Percentiles rank a stretch among this genome's conserved stretches.
Evolutionary conservation across 2,888 invertebrate species (phyloP).

Genomic region (Saturnia pavonia): DNA sequence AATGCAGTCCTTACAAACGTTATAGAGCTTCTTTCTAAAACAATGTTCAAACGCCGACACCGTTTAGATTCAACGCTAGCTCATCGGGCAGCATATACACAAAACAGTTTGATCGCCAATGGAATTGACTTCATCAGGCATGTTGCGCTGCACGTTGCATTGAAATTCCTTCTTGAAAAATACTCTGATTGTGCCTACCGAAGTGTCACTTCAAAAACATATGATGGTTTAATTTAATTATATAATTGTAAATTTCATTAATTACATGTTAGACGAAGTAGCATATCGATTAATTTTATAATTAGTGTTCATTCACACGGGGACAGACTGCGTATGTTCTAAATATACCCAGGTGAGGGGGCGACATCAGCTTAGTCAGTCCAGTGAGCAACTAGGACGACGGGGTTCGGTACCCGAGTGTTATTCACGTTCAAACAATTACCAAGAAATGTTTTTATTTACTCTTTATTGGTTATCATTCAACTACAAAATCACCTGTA

Average conservation of each 20-base stretch:
- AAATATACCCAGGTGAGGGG: slow-evolving; percentile 20
- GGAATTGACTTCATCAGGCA: neutral
- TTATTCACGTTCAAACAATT: slow-evolving; percentile 12
- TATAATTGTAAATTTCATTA: slow-evolving; percentile 1
- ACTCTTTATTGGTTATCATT: neutral
- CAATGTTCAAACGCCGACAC: no score
- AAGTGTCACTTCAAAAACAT: neutral
- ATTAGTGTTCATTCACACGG: slow-evolving; percentile 19
- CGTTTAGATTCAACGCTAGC: no score
- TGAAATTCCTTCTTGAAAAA: neutral
- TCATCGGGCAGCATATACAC: no score
- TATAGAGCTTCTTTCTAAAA: no score
- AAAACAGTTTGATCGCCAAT: no score
- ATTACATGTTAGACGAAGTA: slow-evolving; percentile 13
- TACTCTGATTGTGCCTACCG: neutral
- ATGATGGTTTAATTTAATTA: neutral
- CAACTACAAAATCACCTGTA: neutral
- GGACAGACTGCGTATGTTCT: slow-evolving; percentile 21
- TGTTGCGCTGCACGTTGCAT: neutral
- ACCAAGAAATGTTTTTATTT: neutral
- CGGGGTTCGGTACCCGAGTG: slow-evolving; percentile 32
- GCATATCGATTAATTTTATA: slow-evolving; percentile 19
- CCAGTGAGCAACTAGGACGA: slow-evolving; percentile 42
- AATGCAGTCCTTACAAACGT: no score
- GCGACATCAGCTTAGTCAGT: slow-evolving; percentile 30